These are phyloP conservation scores for Bungarus multicinctus DNA, from an alignment of 2,113 vertebrate species.

Conservation along the genomic window DNA sequence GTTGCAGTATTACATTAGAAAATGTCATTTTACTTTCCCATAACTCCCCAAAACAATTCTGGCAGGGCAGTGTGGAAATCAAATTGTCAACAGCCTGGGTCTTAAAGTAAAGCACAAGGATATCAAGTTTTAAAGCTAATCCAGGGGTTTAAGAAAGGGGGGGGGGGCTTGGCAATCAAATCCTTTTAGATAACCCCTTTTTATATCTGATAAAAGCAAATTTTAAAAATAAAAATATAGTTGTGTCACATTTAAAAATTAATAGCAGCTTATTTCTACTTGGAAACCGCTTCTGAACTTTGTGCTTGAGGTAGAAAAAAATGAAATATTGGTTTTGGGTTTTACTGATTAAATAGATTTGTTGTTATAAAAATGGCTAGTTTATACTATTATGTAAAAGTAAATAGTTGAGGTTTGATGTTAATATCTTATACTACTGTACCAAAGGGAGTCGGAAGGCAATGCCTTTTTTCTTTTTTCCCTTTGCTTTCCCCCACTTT, in stretches of 20 bases:
- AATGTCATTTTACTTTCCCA: background rate
- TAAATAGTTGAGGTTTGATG: too few relatives aligned
- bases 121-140: background rate
- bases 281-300: too few relatives aligned
- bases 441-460: too few relatives aligned
- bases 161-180: accelerated
- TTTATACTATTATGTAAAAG: too few relatives aligned
- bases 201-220: background rate
- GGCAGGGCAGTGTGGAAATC: background rate
- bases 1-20: background rate
- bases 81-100: background rate
- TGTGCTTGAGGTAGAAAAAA: too few relatives aligned
- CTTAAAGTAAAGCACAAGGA: background rate
- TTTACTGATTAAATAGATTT: too few relatives aligned
- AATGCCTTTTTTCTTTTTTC: too few relatives aligned
- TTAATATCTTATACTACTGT: too few relatives aligned
- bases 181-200: background rate
- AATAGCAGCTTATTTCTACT: background rate
- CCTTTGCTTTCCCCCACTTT: too few relatives aligned
- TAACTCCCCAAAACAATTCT: background rate
- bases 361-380: too few relatives aligned
- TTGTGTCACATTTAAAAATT: background rate
- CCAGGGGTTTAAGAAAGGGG: background rate
- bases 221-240: background rate
- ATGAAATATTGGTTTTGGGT: too few relatives aligned